Evolutionary conservation across 2,797 vertebrate genomes (phyloP), one percentile per base, ranked within the genome.

Genomic region (Helicolenus hilgendorfi): DNA sequence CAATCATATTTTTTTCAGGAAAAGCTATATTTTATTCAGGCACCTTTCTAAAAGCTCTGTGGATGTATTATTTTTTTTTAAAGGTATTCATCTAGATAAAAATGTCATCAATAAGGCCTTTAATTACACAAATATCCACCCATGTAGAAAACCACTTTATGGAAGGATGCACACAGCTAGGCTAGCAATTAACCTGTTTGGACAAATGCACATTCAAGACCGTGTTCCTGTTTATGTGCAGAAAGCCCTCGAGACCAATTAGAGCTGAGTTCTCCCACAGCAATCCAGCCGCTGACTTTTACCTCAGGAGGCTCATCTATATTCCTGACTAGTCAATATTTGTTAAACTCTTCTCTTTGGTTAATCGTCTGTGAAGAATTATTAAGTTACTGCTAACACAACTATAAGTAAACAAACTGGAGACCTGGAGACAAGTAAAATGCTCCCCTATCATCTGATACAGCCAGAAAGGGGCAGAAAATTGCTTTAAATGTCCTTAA

Each of bases 181-280:
- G 74, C 27, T 68, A 24, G 62, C 86, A 83, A 91, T 93, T 88
- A 90, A 76, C 85, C 83, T 76, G 74, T 73, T 82, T 76, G 85
- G 77, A 80, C 77, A 85, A 85, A 88, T 84, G 76, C 86, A 90
- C 91, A 80, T 87, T 91, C 60, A 84, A 77, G 88, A 86, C 41
- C 45, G 41, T 84, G 73, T 84, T 94, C 86, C 85, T 96, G 91
- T 96, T 96, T 93, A 91, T 79, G 87, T 86, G 64, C 59, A 71
- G 94, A 87, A 83, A 58, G 41, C 96, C 94, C 94, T 56, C 0
- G 95, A 96, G 96, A 89, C 94, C 92, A 97, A 97, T 97, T 97
- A 97, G 77, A 87, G 64, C 81, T 41, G 68, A 79, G 80, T 65
- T 91, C 84, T 85, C 92, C 81, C 85, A 72, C 83, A 87, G 84